phyloP scores from a whole-genome alignment of 2,797 vertebrate genomes.

The Macrochelys suwanniensis region DNA sequence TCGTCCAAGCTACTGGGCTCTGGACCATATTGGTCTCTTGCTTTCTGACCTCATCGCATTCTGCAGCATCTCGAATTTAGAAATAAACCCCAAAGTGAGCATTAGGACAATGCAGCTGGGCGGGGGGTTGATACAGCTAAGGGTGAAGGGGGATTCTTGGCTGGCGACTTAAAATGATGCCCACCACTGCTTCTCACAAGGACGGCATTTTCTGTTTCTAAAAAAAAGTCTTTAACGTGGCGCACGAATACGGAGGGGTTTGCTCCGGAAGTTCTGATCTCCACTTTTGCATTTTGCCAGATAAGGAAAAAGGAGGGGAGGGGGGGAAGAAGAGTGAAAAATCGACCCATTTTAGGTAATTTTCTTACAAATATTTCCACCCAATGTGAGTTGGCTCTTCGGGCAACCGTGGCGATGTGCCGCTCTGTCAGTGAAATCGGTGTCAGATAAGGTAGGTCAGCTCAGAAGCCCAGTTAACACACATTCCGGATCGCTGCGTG shows the following conservation, averaged over 20 bases:
- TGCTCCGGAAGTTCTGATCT: not conserved
- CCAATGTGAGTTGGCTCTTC: not conserved
- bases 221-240: accelerated
- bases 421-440: not conserved
- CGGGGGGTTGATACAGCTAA: not conserved
- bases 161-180: not conserved
- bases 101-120: not conserved
- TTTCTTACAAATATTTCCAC: not conserved
- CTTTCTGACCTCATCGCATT: too few relatives aligned
- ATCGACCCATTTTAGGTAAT: not conserved
- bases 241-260: accelerated
- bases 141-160: not conserved
- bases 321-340: not conserved
- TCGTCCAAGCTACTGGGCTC: not conserved
- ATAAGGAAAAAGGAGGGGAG: too few relatives aligned
- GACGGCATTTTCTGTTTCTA: accelerated
- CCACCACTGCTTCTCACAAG: not conserved
- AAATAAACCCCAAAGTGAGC: not conserved
- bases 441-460: constrained; percentile 52
- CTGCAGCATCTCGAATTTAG: not conserved
- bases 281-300: too few relatives aligned
- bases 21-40: accelerated
- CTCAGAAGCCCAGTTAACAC: accelerated
- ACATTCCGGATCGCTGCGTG: accelerated
- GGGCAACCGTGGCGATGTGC: constrained; percentile 8